These are phyloP conservation scores for Autographa gamma DNA, from an alignment of 2,888 invertebrate genomes.

Conservation along the genomic window DNA sequence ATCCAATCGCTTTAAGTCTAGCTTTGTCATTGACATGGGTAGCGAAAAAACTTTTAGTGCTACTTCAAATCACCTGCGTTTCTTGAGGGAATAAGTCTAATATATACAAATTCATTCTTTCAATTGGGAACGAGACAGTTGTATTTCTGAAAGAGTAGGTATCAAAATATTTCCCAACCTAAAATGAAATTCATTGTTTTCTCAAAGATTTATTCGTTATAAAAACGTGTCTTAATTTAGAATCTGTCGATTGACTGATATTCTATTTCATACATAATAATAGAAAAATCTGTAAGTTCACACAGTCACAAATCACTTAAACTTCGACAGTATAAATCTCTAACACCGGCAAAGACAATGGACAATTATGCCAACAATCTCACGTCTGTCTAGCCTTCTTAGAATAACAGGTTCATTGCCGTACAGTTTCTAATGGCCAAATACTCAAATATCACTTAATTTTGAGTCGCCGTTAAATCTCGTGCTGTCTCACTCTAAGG, in stretches of 20 bases:
- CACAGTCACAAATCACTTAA: neutral
- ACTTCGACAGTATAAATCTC: neutral
- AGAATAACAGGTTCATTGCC: neutral
- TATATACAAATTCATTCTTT: neutral
- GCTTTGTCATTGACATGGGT: neutral
- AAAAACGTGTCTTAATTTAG: too few species aligned
- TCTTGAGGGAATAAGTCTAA: neutral
- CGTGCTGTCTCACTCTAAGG: too few species aligned
- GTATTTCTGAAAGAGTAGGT: too few species aligned
- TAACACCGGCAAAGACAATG: neutral
- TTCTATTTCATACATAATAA: too few species aligned
- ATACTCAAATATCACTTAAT: too few species aligned
- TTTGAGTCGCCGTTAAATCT: too few species aligned
- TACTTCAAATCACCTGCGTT: neutral
- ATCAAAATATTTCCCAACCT: too few species aligned
- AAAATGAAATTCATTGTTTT: too few species aligned
- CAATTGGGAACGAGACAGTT: too few species aligned
- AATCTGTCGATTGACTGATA: too few species aligned
- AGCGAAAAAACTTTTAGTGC: neutral
- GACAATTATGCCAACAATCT: neutral
- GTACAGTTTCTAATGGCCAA: neutral
- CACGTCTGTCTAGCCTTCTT: neutral
- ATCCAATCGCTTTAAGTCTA: neutral
- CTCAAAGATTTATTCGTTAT: too few species aligned
- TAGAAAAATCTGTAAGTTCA: neutral